Evolutionary conservation across 2,113 vertebrate species (phyloP).

Genomic region (Lepus timidus): DNA sequence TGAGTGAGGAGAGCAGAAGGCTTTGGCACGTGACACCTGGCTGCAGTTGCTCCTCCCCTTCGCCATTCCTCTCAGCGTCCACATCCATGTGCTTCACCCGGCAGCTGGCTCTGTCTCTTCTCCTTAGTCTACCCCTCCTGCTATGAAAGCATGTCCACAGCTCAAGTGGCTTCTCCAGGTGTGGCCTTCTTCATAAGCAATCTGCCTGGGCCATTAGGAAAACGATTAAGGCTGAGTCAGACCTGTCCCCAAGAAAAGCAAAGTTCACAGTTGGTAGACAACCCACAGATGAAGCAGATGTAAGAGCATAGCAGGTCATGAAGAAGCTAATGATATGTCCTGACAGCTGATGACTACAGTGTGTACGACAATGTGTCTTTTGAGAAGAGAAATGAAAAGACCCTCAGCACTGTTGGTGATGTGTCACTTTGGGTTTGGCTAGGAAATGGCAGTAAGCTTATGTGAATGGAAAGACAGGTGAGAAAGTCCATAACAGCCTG

Average conservation of each 20-base stretch:
- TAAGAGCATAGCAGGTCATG: neutral
- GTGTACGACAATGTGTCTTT: neutral
- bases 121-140: neutral
- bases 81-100: fast-evolving
- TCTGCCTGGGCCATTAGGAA: neutral
- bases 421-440: neutral
- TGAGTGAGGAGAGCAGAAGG: no score
- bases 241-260: neutral
- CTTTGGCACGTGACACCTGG: no score
- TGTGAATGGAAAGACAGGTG: neutral
- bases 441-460: neutral
- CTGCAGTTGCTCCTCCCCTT: neutral
- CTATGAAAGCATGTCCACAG: neutral
- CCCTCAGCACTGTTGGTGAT: neutral
- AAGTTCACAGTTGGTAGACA: neutral
- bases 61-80: fast-evolving
- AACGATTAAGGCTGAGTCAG: neutral
- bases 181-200: neutral
- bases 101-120: neutral
- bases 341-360: neutral
- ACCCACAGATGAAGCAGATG: neutral
- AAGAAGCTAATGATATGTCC: neutral
- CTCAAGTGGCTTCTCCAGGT: neutral
- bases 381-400: constrained; percentile 26
- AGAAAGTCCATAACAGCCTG: neutral